Base-by-base conservation (phyloP, 2,888 invertebrate species). In the Drosophila eohydei region DNA sequence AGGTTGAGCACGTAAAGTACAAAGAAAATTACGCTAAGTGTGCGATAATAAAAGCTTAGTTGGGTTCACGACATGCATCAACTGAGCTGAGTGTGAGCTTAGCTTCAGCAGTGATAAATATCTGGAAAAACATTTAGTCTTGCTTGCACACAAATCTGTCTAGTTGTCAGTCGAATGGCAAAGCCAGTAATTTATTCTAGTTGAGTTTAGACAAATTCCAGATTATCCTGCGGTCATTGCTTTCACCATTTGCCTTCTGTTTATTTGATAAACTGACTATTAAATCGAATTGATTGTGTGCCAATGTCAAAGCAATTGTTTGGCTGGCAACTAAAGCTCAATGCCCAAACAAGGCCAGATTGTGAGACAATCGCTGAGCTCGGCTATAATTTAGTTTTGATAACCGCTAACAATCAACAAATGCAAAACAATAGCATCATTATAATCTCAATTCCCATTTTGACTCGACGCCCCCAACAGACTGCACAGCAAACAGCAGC, bases 401-500 rank as follows among this genome's bases (percentile, higher is more conserved):
- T 71, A 59, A 43, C 41, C 32, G 16, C 2, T 32, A 28, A 46
- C 46, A 16, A n/a, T 0, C 36, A 21, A 26, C 52, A 28, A 51
- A 14, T 14, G 28, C 28, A n/a, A 68, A 77, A 83, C 85, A 88
- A 85, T 81, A 64, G 80, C 78, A 64, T 74, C 71, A 77, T 79
- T 79, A 75, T 38, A 55, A 64, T 21, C 48, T n/a, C 67, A 57
- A 71, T 71, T 71, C 65, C 65, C 57, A 70, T 64, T 62, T 63
- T 62, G 34, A 11, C 4, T 34, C 12, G 56, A 65, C 51, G 34
- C 54, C 60, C n/a, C 51, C 48, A 34, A 12, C 56, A 86, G 83
- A 55, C 76, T 86, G 69, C 72, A 84, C 74, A 83, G 62, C 66
- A 88, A 91, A 56, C 80, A 67, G 43, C 65, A 71, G 54, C 74